Percentiles rank a stretch among this genome's conserved stretches.
Conservation (phyloP, 2,797 vertebrate genomes). For the Phoeniculus purpureus region DNA sequence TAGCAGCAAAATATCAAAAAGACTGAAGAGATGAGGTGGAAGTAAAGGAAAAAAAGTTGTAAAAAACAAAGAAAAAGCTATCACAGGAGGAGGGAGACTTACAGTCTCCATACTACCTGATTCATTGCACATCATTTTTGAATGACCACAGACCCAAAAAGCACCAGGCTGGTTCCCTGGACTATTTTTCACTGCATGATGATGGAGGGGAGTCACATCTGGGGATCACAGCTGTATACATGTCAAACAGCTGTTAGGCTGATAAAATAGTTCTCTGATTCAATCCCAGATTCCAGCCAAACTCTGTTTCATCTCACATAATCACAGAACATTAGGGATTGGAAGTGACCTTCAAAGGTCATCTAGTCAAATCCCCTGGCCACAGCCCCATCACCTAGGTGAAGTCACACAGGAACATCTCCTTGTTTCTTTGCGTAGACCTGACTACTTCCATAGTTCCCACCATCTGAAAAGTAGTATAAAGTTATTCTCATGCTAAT, state of each 20-base stretch:
- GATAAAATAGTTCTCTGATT: too few relatives aligned
- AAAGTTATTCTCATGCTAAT: not conserved
- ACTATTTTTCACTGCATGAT: not conserved
- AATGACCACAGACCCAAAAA: not conserved
- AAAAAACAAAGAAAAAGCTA: not conserved
- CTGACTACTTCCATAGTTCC: not conserved
- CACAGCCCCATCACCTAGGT: too few relatives aligned
- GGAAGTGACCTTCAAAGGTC: too few relatives aligned
- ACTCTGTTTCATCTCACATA: not conserved
- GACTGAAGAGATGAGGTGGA: not conserved
- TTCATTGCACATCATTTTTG: not conserved
- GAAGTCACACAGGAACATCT: not conserved
- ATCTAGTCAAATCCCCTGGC: too few relatives aligned
- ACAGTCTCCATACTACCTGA: not conserved
- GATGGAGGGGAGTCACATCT: not conserved
- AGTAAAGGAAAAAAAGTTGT: not conserved
- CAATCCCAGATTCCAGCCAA: not conserved
- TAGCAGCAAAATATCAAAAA: not conserved
- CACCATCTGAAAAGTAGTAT: not conserved
- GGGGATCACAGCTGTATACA: not conserved
- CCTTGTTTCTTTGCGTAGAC: not conserved
- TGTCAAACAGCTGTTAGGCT: not conserved
- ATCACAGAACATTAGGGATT: too few relatives aligned
- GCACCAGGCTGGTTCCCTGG: not conserved
- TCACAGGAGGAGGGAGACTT: not conserved